Evolutionary conservation across 2,888 invertebrate genomes (phyloP).

Genomic region (Euzetes globulus): DNA sequence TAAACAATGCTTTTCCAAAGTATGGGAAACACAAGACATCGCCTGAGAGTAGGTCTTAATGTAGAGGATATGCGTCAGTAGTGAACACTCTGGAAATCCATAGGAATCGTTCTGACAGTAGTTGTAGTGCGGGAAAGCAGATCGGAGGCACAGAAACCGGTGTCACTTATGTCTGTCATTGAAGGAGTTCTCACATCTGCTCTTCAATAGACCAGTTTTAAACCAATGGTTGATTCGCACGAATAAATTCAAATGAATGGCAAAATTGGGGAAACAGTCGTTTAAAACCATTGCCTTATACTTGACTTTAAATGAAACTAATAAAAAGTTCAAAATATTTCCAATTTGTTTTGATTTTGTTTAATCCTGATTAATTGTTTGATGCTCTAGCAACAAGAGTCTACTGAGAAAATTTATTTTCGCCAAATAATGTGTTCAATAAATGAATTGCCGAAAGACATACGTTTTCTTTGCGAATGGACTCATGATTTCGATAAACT

Average conservation of each 20-base stretch:
- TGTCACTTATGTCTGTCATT: background rate
- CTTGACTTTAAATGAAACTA: background rate
- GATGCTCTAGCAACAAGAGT: no score
- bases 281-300: background rate
- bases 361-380: background rate
- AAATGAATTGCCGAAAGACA: background rate
- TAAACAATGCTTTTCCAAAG: no score
- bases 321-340: background rate
- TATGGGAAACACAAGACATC: no score
- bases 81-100: no score
- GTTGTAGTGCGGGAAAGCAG: background rate
- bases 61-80: no score
- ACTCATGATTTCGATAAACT: constrained; percentile 17
- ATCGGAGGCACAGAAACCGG: background rate
- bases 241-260: background rate
- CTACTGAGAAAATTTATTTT: background rate
- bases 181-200: background rate
- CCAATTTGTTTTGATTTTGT: background rate
- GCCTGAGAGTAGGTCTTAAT: no score
- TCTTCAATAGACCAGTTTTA: background rate
- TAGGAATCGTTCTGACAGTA: no score
- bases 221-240: background rate
- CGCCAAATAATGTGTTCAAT: background rate
- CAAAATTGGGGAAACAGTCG: background rate
- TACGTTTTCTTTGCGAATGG: constrained; percentile 2